These are phyloP conservation scores for Lagodon rhomboides DNA, from an alignment of 2,797 vertebrate genomes.

Conservation along the genomic window DNA sequence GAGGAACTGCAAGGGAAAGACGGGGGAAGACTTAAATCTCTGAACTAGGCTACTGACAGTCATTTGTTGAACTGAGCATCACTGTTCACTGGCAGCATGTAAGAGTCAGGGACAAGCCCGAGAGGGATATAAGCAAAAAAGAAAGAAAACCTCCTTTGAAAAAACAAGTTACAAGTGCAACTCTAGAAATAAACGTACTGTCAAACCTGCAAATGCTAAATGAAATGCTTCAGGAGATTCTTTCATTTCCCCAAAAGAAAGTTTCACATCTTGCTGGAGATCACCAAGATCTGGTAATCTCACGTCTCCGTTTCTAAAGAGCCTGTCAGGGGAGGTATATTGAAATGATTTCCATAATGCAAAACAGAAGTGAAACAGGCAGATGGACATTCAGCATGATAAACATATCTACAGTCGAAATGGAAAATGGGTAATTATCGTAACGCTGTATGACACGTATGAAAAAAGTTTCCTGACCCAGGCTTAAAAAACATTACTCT, in stretches of 20 bases:
- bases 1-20: not conserved
- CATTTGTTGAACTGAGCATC: not conserved
- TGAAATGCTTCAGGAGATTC: not conserved
- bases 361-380: constrained; percentile 66
- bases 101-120: not conserved
- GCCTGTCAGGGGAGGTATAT: constrained; percentile 32
- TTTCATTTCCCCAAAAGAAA: constrained; percentile 21
- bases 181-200: not conserved
- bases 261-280: constrained; percentile 31
- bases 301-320: constrained; percentile 34
- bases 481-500: constrained; percentile 64
- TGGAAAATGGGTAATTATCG: constrained; percentile 74
- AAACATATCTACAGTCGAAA: constrained; percentile 70
- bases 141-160: not conserved
- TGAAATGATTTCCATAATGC: constrained; percentile 59
- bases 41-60: constrained; percentile 6
- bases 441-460: constrained; percentile 63
- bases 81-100: not conserved
- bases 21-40: not conserved
- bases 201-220: not conserved
- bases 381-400: constrained; percentile 64
- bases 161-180: not conserved
- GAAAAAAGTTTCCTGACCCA: constrained; percentile 68
- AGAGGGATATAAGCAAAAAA: not conserved
- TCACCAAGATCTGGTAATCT: constrained; percentile 22